Conservation (phyloP, 2,888 invertebrate species). For the Dolomedes plantarius region DNA sequence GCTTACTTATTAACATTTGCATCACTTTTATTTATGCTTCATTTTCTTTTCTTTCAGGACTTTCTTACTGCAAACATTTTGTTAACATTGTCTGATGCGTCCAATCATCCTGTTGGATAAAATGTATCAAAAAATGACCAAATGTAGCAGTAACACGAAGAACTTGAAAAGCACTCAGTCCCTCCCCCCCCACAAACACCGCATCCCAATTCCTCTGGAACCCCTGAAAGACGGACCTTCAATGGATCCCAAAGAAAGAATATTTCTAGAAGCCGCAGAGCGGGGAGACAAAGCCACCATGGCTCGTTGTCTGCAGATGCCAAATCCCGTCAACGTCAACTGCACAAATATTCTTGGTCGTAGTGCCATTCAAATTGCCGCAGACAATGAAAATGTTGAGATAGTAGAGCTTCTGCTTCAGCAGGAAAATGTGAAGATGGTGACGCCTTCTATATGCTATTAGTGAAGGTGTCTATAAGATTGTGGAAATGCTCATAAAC, state of each 20-base stretch:
- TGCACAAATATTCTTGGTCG: slow-evolving; percentile 80
- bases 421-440: slow-evolving; percentile 76
- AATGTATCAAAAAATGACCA: slow-evolving; percentile 68
- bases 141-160: slow-evolving; percentile 33
- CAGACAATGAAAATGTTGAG: slow-evolving; percentile 80
- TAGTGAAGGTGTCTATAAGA: slow-evolving; percentile 79
- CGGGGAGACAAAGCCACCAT: slow-evolving; percentile 80
- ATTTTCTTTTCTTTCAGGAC: not conserved
- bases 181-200: slow-evolving; percentile 46
- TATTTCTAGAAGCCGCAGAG: slow-evolving; percentile 80
- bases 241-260: slow-evolving; percentile 77
- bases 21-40: too few relatives aligned
- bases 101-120: slow-evolving; percentile 58
- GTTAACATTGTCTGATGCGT: slow-evolving; percentile 45
- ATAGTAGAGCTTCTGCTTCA: slow-evolving; percentile 79
- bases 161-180: slow-evolving; percentile 38
- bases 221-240: slow-evolving; percentile 76
- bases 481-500: slow-evolving; percentile 80
- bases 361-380: slow-evolving; percentile 79
- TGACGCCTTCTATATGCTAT: slow-evolving; percentile 80
- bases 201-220: slow-evolving; percentile 75
- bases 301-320: slow-evolving; percentile 77
- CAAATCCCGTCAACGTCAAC: slow-evolving; percentile 78
- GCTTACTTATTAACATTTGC: too few relatives aligned
- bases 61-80: not conserved